Evolutionary conservation across 1,140 invertebrate genomes (phyloP).

Genomic region (Tenebrio molitor): DNA sequence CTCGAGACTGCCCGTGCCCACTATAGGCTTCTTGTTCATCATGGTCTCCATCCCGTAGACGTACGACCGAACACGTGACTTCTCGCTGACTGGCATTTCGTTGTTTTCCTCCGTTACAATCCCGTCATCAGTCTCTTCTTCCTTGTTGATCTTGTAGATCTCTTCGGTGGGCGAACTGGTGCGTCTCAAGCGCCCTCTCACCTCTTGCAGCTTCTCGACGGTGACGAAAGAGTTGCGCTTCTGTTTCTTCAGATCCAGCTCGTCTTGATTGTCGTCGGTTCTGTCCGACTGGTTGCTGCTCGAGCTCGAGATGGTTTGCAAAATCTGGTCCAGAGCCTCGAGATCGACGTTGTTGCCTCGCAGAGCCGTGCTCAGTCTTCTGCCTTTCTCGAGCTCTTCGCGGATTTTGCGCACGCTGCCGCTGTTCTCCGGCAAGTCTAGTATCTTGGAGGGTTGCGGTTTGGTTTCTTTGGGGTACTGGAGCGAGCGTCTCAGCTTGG

Average conservation of each 20-base stretch:
- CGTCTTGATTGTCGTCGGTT: constrained; percentile 66
- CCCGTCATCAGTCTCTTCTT: constrained; percentile 66
- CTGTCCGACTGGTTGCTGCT: constrained; percentile 59
- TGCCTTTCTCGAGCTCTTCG: constrained; percentile 69
- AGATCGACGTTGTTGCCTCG: constrained; percentile 68
- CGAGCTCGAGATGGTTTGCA: constrained; percentile 64
- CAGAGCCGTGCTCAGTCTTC: constrained; percentile 67
- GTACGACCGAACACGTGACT: constrained; percentile 64
- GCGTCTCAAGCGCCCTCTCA: constrained; percentile 69
- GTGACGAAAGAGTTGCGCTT: constrained; percentile 70
- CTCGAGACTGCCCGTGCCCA: constrained; percentile 72
- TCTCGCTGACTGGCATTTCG: constrained; percentile 51
- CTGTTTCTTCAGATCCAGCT: constrained; percentile 61
- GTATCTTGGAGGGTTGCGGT: constrained; percentile 62
- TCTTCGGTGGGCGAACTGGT: constrained; percentile 66
- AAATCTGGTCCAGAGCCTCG: constrained; percentile 67
- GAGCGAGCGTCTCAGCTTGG: constrained; percentile 73
- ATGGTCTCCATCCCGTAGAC: constrained; percentile 66
- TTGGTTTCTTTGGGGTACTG: constrained; percentile 70
- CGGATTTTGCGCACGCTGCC: constrained; percentile 69
- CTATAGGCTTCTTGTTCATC: constrained; percentile 62
- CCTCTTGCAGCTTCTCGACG: constrained; percentile 72
- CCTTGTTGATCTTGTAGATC: constrained; percentile 63
- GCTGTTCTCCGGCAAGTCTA: constrained; percentile 69
- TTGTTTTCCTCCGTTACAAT: constrained; percentile 65